phyloP scores from a whole-genome alignment of 2,888 invertebrate genomes.

The Zygogramma bicolorata region DNA sequence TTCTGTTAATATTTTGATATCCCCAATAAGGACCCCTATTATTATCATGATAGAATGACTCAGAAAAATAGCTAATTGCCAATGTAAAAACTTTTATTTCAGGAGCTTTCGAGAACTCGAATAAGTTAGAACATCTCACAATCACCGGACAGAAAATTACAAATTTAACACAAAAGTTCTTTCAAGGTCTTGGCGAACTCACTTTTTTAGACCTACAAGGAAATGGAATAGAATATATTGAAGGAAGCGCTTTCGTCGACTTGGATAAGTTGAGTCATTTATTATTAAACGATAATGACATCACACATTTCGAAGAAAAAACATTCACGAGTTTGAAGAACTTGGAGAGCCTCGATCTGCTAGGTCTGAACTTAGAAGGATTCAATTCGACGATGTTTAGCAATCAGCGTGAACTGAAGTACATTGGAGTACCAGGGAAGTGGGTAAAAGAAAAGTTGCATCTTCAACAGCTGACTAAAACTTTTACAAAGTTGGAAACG shows the following conservation, averaged over 20 bases:
- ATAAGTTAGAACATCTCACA: slow-evolving; percentile 30
- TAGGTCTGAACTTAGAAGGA: slow-evolving; percentile 17
- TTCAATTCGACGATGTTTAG: slow-evolving; percentile 23
- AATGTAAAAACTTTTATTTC: too few relatives aligned
- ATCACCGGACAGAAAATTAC: slow-evolving; percentile 33
- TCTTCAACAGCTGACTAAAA: slow-evolving; percentile 21
- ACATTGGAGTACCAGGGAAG: slow-evolving; percentile 30
- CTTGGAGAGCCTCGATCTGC: slow-evolving; percentile 30
- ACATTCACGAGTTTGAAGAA: slow-evolving; percentile 24
- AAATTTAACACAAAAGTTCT: slow-evolving; percentile 18
- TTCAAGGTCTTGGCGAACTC: slow-evolving; percentile 26
- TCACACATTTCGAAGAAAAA: slow-evolving; percentile 23
- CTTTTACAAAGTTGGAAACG: slow-evolving; percentile 34
- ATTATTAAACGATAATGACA: slow-evolving; percentile 25
- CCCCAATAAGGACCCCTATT: too few relatives aligned
- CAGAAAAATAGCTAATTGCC: too few relatives aligned
- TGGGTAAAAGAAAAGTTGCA: slow-evolving; percentile 22
- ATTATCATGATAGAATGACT: too few relatives aligned
- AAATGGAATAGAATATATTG: slow-evolving; percentile 27
- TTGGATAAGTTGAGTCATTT: slow-evolving; percentile 29
- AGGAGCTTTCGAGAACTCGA: slow-evolving; percentile 30
- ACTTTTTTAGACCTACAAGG: slow-evolving; percentile 30
- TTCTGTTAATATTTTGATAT: too few relatives aligned
- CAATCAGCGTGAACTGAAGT: slow-evolving; percentile 28
- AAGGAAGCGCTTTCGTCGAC: slow-evolving; percentile 23